A percentile compares a stretch with the other conserved stretches of the same genome.
phyloP scores from a whole-genome alignment of 2,113 vertebrate species.

The Phalacrocorax aristotelis region DNA sequence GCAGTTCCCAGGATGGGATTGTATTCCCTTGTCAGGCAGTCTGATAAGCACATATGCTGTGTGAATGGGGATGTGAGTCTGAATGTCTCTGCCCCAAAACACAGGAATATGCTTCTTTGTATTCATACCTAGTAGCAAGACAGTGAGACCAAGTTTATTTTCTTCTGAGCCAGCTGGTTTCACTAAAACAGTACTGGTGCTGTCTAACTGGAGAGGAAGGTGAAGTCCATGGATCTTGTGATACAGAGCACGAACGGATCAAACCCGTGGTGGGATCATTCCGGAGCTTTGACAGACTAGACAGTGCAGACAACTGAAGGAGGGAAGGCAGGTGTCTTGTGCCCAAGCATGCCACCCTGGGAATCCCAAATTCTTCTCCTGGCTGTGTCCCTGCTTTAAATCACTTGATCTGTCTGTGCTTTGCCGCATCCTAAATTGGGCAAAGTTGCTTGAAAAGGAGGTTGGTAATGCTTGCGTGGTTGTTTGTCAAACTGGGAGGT shows the following conservation, averaged over 20 bases:
- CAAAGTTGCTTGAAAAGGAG: background rate
- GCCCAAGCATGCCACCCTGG: background rate
- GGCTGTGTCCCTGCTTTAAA: background rate
- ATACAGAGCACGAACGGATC: background rate
- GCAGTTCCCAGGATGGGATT: background rate
- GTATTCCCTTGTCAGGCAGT: background rate
- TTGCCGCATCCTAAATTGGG: background rate
- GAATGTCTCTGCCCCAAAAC: background rate
- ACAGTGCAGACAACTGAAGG: background rate
- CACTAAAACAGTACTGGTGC: background rate
- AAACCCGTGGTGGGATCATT: background rate
- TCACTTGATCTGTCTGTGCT: background rate
- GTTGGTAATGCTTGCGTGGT: accelerated
- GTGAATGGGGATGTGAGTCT: background rate
- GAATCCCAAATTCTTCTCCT: background rate
- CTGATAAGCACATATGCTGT: background rate
- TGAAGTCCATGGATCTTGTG: background rate
- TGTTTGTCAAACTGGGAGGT: background rate
- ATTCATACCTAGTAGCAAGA: background rate
- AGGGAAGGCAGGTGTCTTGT: background rate
- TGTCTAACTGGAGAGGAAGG: background rate
- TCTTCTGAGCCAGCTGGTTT: background rate
- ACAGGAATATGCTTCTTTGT: background rate
- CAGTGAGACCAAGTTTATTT: background rate
- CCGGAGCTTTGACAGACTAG: background rate